These are phyloP conservation scores for Gibbula magus DNA, from an alignment of 2,888 invertebrate genomes.

Conservation along the genomic window DNA sequence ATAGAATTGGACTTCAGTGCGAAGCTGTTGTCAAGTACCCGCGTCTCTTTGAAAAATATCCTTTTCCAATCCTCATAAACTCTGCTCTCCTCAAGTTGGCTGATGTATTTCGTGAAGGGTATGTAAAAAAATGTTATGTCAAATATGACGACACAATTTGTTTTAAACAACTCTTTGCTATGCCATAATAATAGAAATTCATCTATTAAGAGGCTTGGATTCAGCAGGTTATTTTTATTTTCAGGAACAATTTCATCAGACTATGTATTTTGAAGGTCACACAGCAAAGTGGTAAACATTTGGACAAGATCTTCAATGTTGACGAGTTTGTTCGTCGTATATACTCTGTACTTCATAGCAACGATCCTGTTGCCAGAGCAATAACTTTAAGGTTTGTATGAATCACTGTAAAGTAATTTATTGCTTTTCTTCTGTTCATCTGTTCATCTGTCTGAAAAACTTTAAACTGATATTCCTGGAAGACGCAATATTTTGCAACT, in stretches of 20 bases:
- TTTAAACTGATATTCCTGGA: too few species aligned
- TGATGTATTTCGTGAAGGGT: slow-evolving; percentile 92
- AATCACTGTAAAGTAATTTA: too few species aligned
- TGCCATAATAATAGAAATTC: background rate
- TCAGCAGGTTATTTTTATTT: slow-evolving; percentile 31
- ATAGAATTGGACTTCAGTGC: slow-evolving; percentile 95
- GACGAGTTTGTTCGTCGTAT: slow-evolving; percentile 94
- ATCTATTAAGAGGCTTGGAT: background rate
- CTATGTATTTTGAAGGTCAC: slow-evolving; percentile 94
- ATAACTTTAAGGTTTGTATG: slow-evolving; percentile 81
- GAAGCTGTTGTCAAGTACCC: slow-evolving; percentile 97
- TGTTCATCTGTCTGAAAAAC: too few species aligned
- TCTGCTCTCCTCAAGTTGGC: slow-evolving; percentile 95
- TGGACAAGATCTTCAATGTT: slow-evolving; percentile 94
- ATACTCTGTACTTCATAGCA: slow-evolving; percentile 95
- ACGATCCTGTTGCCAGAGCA: slow-evolving; percentile 95
- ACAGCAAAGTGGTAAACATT: slow-evolving; percentile 95
- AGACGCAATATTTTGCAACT: too few species aligned
- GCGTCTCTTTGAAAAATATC: slow-evolving; percentile 95
- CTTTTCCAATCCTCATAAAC: slow-evolving; percentile 97
- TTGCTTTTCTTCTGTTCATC: too few species aligned
- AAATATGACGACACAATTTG: too few species aligned
- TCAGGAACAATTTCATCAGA: slow-evolving; percentile 90
- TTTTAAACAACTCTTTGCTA: too few species aligned
- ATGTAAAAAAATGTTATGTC: too few species aligned